A percentile compares a stretch with the other conserved stretches of the same genome.
phyloP scores from a whole-genome alignment of 2,797 vertebrate species.

The Lepilemur septentrionalis region DNA sequence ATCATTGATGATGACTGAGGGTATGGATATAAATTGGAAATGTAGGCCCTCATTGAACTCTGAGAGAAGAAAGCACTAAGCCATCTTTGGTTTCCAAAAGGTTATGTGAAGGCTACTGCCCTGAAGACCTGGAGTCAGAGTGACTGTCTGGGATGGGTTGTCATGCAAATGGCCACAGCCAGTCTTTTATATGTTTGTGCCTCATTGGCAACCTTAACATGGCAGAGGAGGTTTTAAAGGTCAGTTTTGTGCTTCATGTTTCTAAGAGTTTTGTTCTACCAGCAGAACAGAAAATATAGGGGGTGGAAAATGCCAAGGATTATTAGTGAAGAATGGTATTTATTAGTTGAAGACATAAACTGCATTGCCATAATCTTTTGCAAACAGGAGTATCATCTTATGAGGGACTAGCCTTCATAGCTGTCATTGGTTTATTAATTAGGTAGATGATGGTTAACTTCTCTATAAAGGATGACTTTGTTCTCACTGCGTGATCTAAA shows the following conservation, averaged over 20 bases:
- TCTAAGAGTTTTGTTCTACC: slow-evolving; percentile 29
- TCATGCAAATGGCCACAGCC: not conserved
- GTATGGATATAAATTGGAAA: slow-evolving; percentile 27
- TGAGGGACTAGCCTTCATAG: not conserved
- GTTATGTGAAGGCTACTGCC: not conserved
- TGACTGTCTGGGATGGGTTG: not conserved
- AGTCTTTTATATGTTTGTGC: not conserved
- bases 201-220: not conserved
- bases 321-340: slow-evolving; percentile 43
- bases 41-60: not conserved
- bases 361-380: not conserved
- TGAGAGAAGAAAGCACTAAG: not conserved
- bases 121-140: not conserved
- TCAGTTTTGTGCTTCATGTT: slow-evolving; percentile 14
- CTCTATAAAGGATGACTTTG: slow-evolving; percentile 13
- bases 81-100: slow-evolving; percentile 33
- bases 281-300: not conserved
- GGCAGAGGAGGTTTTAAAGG: not conserved
- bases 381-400: slow-evolving; percentile 3
- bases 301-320: slow-evolving; percentile 10
- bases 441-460: slow-evolving; percentile 41
- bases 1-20: not conserved
- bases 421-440: not conserved
- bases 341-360: not conserved
- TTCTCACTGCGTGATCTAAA: no score